A percentile compares a stretch with the other conserved stretches of the same genome.
phyloP scores from a whole-genome alignment of 2,888 invertebrate species.

The Scotopteryx bipunctaria region DNA sequence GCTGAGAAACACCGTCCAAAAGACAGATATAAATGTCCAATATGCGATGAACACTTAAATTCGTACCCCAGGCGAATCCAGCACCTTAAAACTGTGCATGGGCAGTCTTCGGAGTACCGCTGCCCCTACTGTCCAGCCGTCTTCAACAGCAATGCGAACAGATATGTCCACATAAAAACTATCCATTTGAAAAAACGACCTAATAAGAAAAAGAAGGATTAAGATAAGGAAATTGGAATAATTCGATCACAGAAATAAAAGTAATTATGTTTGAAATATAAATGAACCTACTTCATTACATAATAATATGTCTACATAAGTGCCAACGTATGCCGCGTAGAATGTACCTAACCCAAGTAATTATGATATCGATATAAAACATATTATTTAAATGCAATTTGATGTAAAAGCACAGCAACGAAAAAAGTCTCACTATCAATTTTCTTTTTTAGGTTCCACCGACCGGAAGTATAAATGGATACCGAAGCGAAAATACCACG shows the following conservation, averaged over 20 bases:
- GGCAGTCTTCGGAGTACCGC: conserved; percentile 54
- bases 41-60: conserved; percentile 55
- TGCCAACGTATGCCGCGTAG: too few species aligned
- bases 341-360: too few species aligned
- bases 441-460: conserved; percentile 69
- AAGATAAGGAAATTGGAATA: too few species aligned
- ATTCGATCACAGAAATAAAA: too few species aligned
- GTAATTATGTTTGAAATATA: too few species aligned
- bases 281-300: too few species aligned
- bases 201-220: conserved; percentile 26
- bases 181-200: conserved; percentile 51
- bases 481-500: conserved; percentile 64
- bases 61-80: conserved; percentile 55
- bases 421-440: conserved; percentile 49
- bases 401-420: neutral
- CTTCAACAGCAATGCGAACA: conserved; percentile 61
- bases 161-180: conserved; percentile 62
- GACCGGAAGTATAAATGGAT: conserved; percentile 62
- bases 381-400: too few species aligned
- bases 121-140: conserved; percentile 55
- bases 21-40: conserved; percentile 58
- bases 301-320: too few species aligned
- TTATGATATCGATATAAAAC: too few species aligned
- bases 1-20: conserved; percentile 52
- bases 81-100: conserved; percentile 58